Evolutionary conservation across 37 sponge, comb jelly and placozoan species (phyloP).

Genomic region (Oscarella lobularis): DNA sequence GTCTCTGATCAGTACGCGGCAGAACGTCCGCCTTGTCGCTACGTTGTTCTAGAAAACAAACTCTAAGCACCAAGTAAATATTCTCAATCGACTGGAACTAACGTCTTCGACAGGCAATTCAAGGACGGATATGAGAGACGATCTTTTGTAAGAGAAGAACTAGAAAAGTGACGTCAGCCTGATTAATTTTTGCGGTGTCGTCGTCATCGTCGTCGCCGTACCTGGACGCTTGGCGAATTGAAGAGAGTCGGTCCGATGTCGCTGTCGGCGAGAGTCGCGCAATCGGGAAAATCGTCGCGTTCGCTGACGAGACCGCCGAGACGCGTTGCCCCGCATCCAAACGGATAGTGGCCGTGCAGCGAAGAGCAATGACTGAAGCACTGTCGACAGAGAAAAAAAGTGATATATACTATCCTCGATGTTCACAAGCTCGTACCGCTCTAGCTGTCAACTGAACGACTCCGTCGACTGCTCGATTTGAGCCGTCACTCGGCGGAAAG

Average conservation of each 20-base stretch:
- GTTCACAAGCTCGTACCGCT: conserved; percentile 3
- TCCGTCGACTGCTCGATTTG: neutral
- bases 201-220: conserved; percentile 17
- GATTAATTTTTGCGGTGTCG: no score
- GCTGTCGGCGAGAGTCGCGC: conserved; percentile 26
- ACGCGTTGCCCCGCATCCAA: conserved; percentile 65
- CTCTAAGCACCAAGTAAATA: no score
- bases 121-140: conserved; percentile 37
- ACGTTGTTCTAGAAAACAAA: no score
- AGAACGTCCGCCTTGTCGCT: neutral
- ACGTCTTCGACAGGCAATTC: conserved; percentile 52
- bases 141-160: conserved; percentile 58
- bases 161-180: conserved; percentile 22
- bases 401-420: neutral
- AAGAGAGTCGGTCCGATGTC: conserved; percentile 20
- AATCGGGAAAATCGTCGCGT: conserved; percentile 36
- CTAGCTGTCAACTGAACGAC: conserved; percentile 8
- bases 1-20: conserved; percentile 54
- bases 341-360: conserved; percentile 70
- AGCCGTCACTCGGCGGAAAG: neutral
- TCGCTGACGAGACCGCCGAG: conserved; percentile 42
- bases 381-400: conserved; percentile 8
- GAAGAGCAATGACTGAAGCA: conserved; percentile 50
- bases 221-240: conserved; percentile 61
- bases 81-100: no score